phyloP scores from a whole-genome alignment of 2,797 vertebrate species.

The Catharus ustulatus region DNA sequence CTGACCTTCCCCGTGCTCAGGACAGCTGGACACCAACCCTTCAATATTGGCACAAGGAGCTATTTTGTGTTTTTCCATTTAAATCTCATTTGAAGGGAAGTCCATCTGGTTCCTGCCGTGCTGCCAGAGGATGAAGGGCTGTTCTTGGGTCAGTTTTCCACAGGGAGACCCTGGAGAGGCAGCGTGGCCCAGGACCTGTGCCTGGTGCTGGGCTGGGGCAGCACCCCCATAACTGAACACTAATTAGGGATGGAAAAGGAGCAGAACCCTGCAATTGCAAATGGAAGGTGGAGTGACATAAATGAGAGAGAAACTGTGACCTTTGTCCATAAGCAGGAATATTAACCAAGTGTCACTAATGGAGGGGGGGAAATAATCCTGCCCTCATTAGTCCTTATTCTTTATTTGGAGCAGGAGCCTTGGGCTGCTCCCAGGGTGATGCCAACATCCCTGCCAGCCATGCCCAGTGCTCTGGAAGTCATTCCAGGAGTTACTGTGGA shows the following conservation, averaged over 20 bases:
- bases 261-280: neutral
- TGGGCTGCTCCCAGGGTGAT: neutral
- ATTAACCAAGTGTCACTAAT: slow-evolving; percentile 25
- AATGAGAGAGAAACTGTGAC: neutral
- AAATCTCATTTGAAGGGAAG: neutral
- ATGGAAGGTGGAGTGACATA: neutral
- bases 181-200: neutral
- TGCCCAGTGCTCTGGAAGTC: fast-evolving
- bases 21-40: slow-evolving; percentile 15
- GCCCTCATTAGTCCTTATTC: neutral
- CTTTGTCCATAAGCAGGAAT: neutral
- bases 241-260: neutral
- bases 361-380: neutral
- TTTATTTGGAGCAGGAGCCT: neutral
- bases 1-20: neutral
- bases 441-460: fast-evolving
- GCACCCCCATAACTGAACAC: fast-evolving
- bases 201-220: neutral
- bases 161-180: neutral
- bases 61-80: slow-evolving; percentile 37
- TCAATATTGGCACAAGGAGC: neutral
- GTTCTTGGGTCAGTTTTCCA: neutral
- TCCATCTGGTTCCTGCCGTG: slow-evolving; percentile 10
- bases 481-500: neutral
- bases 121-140: slow-evolving; percentile 23